These are phyloP conservation scores for Dexiosoma caninum DNA, from an alignment of 2,888 invertebrate species.

Conservation along the genomic window DNA sequence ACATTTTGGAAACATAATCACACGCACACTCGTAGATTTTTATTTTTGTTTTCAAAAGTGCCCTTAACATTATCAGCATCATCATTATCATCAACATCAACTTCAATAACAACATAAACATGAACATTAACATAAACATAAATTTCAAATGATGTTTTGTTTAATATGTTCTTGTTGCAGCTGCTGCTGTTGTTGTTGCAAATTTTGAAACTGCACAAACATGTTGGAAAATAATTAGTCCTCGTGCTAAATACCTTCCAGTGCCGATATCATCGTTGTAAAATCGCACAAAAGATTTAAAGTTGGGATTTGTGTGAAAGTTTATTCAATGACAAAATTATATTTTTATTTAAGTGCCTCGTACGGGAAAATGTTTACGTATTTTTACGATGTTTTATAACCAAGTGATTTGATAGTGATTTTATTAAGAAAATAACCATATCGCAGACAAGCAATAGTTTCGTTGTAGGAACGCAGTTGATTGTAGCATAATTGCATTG, in stretches of 20 bases:
- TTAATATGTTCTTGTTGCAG: conserved; percentile 11
- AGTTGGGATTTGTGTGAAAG: too few species aligned
- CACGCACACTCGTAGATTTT: not conserved
- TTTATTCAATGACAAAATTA: too few species aligned
- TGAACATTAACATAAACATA: conserved; percentile 20
- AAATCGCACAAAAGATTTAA: too few species aligned
- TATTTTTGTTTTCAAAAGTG: conserved; percentile 1
- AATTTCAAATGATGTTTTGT: conserved; percentile 18
- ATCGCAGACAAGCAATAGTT: too few species aligned
- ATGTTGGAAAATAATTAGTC: conserved; percentile 45
- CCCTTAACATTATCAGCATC: conserved; percentile 37
- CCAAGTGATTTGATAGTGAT: too few species aligned
- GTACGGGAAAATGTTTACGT: too few species aligned
- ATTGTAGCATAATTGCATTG: too few species aligned
- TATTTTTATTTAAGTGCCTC: too few species aligned
- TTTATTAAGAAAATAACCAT: too few species aligned
- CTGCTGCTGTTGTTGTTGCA: not conserved
- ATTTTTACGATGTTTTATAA: too few species aligned
- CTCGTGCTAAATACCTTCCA: conserved; percentile 34
- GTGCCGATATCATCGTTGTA: too few species aligned
- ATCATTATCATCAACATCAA: conserved; percentile 17
- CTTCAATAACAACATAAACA: conserved; percentile 16
- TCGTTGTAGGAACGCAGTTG: too few species aligned
- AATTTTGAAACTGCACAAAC: conserved; percentile 13
- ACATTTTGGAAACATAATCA: not conserved